These are phyloP conservation scores for Thecophora atra DNA, from an alignment of 2,888 invertebrate genomes.

Conservation along the genomic window DNA sequence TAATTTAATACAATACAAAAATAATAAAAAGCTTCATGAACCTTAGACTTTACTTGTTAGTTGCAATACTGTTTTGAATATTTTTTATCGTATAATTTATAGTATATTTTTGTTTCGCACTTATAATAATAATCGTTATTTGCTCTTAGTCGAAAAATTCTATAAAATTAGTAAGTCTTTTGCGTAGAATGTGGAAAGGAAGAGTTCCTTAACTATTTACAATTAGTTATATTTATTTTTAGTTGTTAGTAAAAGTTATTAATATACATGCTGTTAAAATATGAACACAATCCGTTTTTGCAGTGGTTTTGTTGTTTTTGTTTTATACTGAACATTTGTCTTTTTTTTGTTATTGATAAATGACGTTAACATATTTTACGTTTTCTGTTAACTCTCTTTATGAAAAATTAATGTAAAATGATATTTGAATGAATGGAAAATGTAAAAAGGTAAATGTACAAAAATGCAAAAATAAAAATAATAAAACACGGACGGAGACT, in stretches of 20 bases:
- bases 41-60: background rate
- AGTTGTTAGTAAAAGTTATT: background rate
- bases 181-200: slow-evolving; percentile 3
- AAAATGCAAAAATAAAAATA: slow-evolving; percentile 1
- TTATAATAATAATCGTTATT: background rate
- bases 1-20: background rate
- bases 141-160: background rate
- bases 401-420: background rate
- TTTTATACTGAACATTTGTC: slow-evolving; percentile 10
- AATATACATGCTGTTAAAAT: background rate
- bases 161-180: slow-evolving; percentile 29
- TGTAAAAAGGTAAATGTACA: background rate
- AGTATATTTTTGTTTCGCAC: no score
- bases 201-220: slow-evolving; percentile 32
- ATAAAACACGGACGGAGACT: background rate
- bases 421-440: no score
- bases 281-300: slow-evolving; percentile 31
- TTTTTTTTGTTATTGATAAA: slow-evolving; percentile 15
- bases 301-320: no score
- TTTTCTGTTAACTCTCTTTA: slow-evolving; percentile 20
- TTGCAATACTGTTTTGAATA: slow-evolving; percentile 1
- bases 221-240: background rate
- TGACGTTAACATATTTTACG: slow-evolving; percentile 8
- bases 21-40: background rate
- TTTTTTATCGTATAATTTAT: background rate